Evolutionary conservation across 1,140 invertebrate genomes (phyloP), one percentile per base, ranked within the genome.

Genomic region (Ceratitis capitata): DNA sequence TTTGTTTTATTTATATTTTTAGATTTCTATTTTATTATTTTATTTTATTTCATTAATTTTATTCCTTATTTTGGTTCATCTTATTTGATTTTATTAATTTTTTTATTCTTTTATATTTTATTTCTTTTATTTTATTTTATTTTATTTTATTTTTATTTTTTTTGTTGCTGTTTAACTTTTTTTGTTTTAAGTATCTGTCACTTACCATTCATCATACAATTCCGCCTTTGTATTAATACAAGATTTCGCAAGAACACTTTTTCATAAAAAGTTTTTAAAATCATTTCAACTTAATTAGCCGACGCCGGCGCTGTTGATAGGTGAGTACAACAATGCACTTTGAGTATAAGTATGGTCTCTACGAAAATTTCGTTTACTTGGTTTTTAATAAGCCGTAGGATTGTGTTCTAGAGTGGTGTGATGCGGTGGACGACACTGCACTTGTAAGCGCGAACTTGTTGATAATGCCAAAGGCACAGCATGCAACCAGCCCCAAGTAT

Each of bases 161-260:
- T 47, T 1, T 47, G 45, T 47, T 1, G 0, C 14, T 1, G 1
- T 47, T 47, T 47, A 47, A 9, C 1, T 47, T 47, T 47, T 47
- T 9, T 47, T 47, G 1, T 14, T 9, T 47, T 49, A 9, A 9
- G n/a, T 26, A 23, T 58, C 14, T 10, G 26, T 14, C 58, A 19
- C 69, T 78, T 45, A 45, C 39, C 69, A 39, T 42, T 69, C 39
- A 69, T 69, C 64, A 69, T 4, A 69, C 32, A 69, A 35, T 69
- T 69, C 32, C 61, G 61, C 61, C 35, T 69, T 35, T 69, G 61
- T 32, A 69, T 69, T 69, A 69, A 39, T 19, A 35, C 3, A 32
- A 69, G 61, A 69, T 39, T 69, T 39, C 61, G 39, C 39, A 78
- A 16, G 45, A 78, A 45, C 69, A 78, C 69, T 78, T 78, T 45